Evolutionary conservation across 2,888 invertebrate genomes (phyloP), one percentile per base, ranked within the genome.

Genomic region (Anagyrus pseudococci): DNA sequence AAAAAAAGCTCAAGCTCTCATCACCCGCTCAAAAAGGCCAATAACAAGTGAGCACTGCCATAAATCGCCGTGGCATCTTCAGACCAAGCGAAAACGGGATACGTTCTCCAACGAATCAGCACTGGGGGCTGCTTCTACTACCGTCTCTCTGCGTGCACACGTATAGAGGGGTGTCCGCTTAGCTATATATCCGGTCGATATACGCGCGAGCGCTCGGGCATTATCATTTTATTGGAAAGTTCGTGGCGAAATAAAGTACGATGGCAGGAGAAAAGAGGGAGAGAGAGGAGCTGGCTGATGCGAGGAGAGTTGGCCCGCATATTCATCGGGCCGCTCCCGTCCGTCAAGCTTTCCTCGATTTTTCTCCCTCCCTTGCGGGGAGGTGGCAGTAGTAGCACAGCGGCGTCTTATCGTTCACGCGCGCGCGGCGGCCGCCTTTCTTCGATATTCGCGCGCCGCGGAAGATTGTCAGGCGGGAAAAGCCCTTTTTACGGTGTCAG

Each of bases 171-270:
- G n/a, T 2, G 19, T 2, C 4, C 29, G 43, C 44, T 33, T 25
- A 23, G 17, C 15, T 23, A 13, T 20, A 43, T 8, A 19, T 8
- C 15, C 17, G 17, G n/a, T 55, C 19, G 33, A 29, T 29, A 33
- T 56, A 25, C n/a, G 23, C n/a, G 37, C 26, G 25, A 23, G 41
- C 6, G 49, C n/a, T 13, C 29, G 20, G 15, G 52, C 52, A 59
- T 59, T 53, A 59, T 59, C 59, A 59, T 59, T 59, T 59, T 59
- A 59, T 59, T 59, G 59, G 53, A 59, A 53, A 25, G n/a, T 33
- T 37, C 49, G 22, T 33, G 58, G 43, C 22, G 10, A 50, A 58
- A 58, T 50, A 50, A 58, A 58, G 41, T 33, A 19, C 44, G 8
- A 10, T 19, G 44, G 19, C 17, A n/a, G n/a, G n/a, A 2, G 29